These are phyloP conservation scores for Cephalotes varians DNA, from an alignment of 2,888 invertebrate species.

Conservation along the genomic window DNA sequence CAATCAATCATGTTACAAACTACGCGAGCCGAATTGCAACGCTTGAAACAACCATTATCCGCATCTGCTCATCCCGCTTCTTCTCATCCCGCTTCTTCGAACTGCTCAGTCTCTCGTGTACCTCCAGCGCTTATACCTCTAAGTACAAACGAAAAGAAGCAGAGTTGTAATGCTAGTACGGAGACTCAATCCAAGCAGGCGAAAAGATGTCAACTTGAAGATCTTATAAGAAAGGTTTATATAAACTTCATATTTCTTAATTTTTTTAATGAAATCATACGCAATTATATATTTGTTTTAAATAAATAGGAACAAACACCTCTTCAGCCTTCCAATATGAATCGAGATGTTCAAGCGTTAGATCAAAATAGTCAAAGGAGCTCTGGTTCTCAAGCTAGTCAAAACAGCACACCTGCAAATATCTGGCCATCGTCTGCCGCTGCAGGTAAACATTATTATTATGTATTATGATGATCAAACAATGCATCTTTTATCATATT, in stretches of 20 bases:
- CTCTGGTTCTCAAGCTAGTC: constrained; percentile 81
- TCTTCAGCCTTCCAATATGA: constrained; percentile 75
- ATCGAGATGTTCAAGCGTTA: constrained; percentile 75
- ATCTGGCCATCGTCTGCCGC: constrained; percentile 79
- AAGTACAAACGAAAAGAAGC: constrained; percentile 75
- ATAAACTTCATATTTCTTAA: constrained; percentile 3
- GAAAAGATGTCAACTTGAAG: constrained; percentile 89
- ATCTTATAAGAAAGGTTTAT: constrained; percentile 88
- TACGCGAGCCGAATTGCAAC: constrained; percentile 81
- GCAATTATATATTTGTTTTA: constrained; percentile 12
- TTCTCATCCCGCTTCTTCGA: constrained; percentile 57
- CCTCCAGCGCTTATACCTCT: constrained; percentile 69
- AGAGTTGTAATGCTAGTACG: constrained; percentile 82
- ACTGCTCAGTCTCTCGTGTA: constrained; percentile 71
- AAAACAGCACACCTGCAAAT: constrained; percentile 80
- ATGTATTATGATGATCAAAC: neutral
- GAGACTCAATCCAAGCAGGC: constrained; percentile 85
- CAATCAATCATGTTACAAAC: constrained; percentile 80
- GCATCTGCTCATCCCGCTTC: constrained; percentile 52
- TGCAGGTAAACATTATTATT: constrained; percentile 71
- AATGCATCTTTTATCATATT: constrained; percentile 40
- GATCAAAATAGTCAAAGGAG: constrained; percentile 81
- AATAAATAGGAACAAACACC: constrained; percentile 77
- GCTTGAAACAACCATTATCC: constrained; percentile 78
- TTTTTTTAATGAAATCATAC: constrained; percentile 9